phyloP scores from a whole-genome alignment of 2,797 vertebrate species.

The Sarcophilus harrisii region DNA sequence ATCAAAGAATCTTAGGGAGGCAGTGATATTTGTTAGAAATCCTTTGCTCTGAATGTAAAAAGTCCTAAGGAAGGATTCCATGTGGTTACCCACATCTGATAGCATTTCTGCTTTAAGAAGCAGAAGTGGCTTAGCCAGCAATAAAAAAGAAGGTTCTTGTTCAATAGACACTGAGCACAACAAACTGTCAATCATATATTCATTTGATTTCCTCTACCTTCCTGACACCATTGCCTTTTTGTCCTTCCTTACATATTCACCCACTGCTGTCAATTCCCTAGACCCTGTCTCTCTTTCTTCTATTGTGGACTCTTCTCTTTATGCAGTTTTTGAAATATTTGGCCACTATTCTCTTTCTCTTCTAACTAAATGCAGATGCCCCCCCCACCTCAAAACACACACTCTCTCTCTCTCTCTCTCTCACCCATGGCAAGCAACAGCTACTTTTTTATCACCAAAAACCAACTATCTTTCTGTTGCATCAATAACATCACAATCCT shows the following conservation, averaged over 20 bases:
- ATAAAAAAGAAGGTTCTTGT: not conserved
- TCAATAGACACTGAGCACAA: not conserved
- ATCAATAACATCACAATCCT: not conserved
- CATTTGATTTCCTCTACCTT: not conserved
- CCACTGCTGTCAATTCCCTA: not conserved
- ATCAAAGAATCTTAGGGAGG: not conserved
- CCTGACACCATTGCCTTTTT: not conserved
- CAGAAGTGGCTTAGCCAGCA: not conserved
- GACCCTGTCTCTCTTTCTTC: not conserved
- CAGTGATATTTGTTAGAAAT: not conserved
- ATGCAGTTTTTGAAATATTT: not conserved
- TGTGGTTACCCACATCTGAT: not conserved
- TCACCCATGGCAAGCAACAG: not conserved
- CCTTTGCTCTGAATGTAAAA: not conserved
- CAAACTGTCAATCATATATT: not conserved
- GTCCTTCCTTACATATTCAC: not conserved
- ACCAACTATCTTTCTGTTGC: not conserved
- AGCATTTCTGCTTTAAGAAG: not conserved
- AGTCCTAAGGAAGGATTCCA: not conserved
- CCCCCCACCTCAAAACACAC: not conserved
- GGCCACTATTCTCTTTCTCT: not conserved
- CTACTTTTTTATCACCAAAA: not conserved
- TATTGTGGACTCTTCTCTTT: not conserved
- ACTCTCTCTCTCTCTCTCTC: no score
- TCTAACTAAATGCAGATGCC: not conserved